phyloP scores from a whole-genome alignment of 2,113 vertebrate species.

The Toxotes jaculatrix region DNA sequence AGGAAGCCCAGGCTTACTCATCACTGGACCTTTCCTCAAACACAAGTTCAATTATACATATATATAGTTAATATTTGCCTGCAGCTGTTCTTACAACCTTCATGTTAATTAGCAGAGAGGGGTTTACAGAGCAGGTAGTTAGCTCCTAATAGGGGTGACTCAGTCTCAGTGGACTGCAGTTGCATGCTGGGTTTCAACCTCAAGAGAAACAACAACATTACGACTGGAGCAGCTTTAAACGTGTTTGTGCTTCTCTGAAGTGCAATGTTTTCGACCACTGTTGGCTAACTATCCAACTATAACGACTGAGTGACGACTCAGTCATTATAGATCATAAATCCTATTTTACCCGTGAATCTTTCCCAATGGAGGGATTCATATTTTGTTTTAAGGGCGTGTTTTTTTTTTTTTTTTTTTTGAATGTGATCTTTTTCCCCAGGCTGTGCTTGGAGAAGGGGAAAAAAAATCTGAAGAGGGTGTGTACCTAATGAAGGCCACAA shows the following conservation, averaged over 20 bases:
- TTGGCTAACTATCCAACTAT: background rate
- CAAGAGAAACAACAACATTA: conserved; percentile 11
- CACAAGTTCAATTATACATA: too few species aligned
- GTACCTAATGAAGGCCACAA: too few species aligned
- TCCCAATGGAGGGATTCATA: too few species aligned
- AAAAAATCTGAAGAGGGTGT: too few species aligned
- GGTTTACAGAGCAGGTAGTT: conserved; percentile 11
- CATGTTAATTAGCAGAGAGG: conserved; percentile 3
- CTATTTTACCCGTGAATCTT: too few species aligned
- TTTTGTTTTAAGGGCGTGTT: too few species aligned
- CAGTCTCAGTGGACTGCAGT: conserved; percentile 9
- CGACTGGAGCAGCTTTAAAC: background rate
- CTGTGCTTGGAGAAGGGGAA: too few species aligned
- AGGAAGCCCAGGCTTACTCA: background rate
- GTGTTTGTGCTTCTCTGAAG: background rate
- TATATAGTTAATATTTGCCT: too few species aligned
- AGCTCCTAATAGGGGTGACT: conserved; percentile 15
- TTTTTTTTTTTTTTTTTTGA: too few species aligned
- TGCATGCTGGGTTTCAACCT: conserved; percentile 22
- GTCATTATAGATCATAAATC: background rate
- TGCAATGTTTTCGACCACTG: background rate
- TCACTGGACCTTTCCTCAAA: background rate
- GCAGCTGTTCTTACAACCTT: too few species aligned
- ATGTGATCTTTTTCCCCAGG: too few species aligned
- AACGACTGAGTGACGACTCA: conserved; percentile 2